Conservation (phyloP, 2,797 vertebrate species). For the Pelodytes ibericus region DNA sequence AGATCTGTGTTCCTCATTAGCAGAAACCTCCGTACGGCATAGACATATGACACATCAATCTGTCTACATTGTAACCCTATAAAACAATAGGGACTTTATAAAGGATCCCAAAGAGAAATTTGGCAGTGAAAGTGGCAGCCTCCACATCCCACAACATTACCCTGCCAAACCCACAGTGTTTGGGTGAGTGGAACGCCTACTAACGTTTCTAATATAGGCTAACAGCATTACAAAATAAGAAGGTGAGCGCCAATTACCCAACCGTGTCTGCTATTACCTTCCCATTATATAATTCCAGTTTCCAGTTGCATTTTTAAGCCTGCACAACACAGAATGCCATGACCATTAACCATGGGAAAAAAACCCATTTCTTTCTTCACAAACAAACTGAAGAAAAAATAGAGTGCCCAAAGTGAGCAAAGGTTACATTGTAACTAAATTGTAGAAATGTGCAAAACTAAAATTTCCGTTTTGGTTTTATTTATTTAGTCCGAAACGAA, state of each 20-base stretch:
- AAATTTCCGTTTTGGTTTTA: no score
- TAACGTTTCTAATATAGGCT: background rate
- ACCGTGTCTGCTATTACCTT: background rate
- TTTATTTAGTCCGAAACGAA: no score
- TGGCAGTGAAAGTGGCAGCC: slow-evolving; percentile 2
- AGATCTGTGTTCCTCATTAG: slow-evolving; percentile 40
- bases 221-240: background rate
- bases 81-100: slow-evolving; percentile 48
- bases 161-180: slow-evolving; percentile 24
- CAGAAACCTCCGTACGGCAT: slow-evolving; percentile 5
- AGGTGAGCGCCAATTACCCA: background rate
- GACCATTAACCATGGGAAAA: no score
- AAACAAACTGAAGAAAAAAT: no score
- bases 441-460: no score
- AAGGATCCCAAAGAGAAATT: slow-evolving; percentile 15
- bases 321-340: no score
- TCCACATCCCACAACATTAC: slow-evolving; percentile 8
- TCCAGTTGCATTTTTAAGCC: no score
- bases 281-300: no score
- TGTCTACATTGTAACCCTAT: slow-evolving; percentile 30
- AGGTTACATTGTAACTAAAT: no score
- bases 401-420: no score
- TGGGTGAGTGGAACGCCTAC: background rate
- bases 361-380: no score
- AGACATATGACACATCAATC: slow-evolving; percentile 38